Conservation (phyloP, 1,140 invertebrate genomes). For the Elymnias hypermnestra region DNA sequence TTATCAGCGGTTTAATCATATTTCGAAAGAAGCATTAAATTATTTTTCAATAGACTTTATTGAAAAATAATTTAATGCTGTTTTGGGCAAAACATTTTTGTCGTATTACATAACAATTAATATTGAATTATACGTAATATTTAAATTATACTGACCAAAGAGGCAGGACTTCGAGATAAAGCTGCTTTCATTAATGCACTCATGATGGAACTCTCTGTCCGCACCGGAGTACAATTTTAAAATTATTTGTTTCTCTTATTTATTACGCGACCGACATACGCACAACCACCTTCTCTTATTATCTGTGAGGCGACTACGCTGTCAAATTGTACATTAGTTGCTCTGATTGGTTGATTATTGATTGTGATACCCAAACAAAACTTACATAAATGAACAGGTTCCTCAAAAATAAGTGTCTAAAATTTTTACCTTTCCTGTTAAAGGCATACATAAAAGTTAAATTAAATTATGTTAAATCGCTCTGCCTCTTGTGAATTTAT, state of each 20-base stretch:
- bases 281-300: not conserved
- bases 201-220: conserved; percentile 74
- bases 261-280: conserved; percentile 35
- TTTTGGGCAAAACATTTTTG: conserved; percentile 36
- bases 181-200: conserved; percentile 69
- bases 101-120: conserved; percentile 58
- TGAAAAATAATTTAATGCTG: not conserved
- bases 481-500: no score
- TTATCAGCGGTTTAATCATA: not conserved
- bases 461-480: no score
- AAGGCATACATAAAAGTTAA: no score
- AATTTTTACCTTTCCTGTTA: no score
- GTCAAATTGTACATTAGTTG: no score
- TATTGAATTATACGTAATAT: conserved; percentile 30
- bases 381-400: no score
- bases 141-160: conserved; percentile 45
- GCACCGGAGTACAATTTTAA: conserved; percentile 59
- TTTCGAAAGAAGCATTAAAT: no score
- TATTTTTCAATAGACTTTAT: no score
- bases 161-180: conserved; percentile 53
- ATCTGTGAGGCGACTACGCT: not conserved
- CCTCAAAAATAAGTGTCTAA: no score
- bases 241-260: conserved; percentile 26
- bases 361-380: no score
- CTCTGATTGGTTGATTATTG: no score